These are phyloP conservation scores for Calameuta filiformis DNA, from an alignment of 2,888 invertebrate genomes.

Conservation along the genomic window DNA sequence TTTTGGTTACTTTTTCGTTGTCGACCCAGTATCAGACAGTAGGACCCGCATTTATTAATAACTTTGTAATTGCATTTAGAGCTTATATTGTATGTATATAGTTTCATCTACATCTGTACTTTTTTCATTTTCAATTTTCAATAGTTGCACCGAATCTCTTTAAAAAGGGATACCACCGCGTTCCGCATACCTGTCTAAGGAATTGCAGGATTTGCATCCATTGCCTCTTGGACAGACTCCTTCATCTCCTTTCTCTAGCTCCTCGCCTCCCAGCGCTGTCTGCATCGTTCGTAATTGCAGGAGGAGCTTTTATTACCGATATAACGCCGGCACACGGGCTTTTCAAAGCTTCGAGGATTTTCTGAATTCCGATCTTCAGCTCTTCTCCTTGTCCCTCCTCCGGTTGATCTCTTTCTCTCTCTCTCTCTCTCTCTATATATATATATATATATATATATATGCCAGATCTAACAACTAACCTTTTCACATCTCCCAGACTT, in stretches of 20 bases:
- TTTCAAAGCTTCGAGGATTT: background rate
- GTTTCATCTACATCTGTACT: background rate
- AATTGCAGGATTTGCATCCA: constrained; percentile 2
- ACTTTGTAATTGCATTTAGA: background rate
- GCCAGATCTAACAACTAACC: background rate
- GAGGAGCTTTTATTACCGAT: background rate
- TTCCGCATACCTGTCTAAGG: background rate
- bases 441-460: too few species aligned
- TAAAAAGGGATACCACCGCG: background rate
- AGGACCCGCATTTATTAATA: background rate
- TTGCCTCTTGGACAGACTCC: constrained; percentile 9
- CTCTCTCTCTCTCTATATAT: too few species aligned
- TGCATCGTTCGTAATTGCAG: background rate
- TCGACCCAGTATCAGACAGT: background rate
- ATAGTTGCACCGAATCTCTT: background rate
- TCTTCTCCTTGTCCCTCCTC: background rate
- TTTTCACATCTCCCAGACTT: background rate
- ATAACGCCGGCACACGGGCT: background rate
- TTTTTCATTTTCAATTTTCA: background rate
- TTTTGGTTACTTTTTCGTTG: background rate
- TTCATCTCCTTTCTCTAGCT: background rate
- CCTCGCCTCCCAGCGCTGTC: background rate
- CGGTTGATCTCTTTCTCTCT: background rate
- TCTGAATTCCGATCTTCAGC: background rate
- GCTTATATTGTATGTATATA: background rate